A percentile compares a stretch with the other conserved stretches of the same genome.
phyloP scores from a whole-genome alignment of 1,140 invertebrate species.

The Philopotamus ludificatus region DNA sequence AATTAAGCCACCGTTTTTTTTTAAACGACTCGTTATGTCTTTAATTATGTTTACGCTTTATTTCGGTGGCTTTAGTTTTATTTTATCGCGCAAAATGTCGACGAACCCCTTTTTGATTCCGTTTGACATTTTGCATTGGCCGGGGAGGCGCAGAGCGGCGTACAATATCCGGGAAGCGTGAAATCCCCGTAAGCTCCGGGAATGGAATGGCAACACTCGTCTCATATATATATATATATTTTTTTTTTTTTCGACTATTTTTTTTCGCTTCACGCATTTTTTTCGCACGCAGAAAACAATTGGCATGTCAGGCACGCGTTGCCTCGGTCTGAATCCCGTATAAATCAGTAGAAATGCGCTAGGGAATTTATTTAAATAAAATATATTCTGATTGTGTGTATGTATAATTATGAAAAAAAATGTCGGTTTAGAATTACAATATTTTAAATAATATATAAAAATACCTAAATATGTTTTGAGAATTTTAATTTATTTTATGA shows the following conservation, averaged over 20 bases:
- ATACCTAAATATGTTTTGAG: no score
- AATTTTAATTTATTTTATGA: no score
- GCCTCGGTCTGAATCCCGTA: neutral
- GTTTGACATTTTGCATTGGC: neutral
- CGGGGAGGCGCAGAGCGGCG: neutral
- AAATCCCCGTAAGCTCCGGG: neutral
- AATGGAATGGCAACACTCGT: neutral
- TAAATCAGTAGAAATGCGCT: neutral
- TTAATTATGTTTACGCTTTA: no score
- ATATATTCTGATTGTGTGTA: no score
- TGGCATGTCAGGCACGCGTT: neutral
- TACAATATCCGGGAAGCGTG: neutral
- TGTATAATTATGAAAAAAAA: no score
- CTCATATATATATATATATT: no score
- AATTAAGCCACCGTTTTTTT: no score
- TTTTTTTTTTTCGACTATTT: no score
- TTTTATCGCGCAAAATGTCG: neutral
- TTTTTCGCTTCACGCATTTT: neutral
- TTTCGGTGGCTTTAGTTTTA: no score
- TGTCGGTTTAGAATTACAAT: no score
- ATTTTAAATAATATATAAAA: no score
- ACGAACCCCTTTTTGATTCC: neutral
- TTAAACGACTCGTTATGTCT: neutral
- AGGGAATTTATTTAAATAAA: no score
- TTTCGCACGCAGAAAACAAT: neutral